Base-by-base conservation (phyloP, 2,113 vertebrate species). In the Cryptoleucopteryx plumbea region DNA sequence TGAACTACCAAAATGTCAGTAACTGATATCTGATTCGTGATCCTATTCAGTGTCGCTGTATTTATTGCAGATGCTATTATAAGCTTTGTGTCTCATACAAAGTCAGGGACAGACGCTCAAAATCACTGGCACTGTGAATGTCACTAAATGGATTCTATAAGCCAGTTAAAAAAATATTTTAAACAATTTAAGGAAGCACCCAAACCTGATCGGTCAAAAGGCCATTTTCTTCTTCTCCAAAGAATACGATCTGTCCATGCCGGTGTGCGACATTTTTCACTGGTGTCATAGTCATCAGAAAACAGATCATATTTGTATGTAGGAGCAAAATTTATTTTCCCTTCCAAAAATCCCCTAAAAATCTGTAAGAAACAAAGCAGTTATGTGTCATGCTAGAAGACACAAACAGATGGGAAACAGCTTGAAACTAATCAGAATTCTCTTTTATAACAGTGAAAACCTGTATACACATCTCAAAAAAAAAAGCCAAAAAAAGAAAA, bases 301-400 rank as follows among this genome's bases (percentile, higher is more conserved):
- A 99, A 99, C 78, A 99, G 98, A 97, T 99, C 99, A 34, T 99
- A 99, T 87, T 99, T 99, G 88, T 99, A 99, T 1, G 99, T 99
- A 16, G 99, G 99, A 62, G 99, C 99, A 97, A 99, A 99, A 96
- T 99, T 99, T 72, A 99, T 96, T 87, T 99, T 99, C 26, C 99
- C 99, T 92, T 99, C 99, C 88, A 99, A 98, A 95, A 99, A 99
- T 50, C 98, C 98, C 82, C 98, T 97, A 95, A 99, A 99, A 85
- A 99, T 98, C 99, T 99, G 97, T 82, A 94, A 91, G 47, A 94
- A 94, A 83, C 55, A 84, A 96, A 93, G 43, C 71, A 75, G 66
- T 79, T 53, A 65, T 23, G 16, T 70, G 50, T 59, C 73, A 78
- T 11, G 66, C 20, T 58, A 93, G 11, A 91, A 77, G 29, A 94